These are phyloP conservation scores for Helostoma temminkii DNA, from an alignment of 2,797 vertebrate species.

Conservation along the genomic window DNA sequence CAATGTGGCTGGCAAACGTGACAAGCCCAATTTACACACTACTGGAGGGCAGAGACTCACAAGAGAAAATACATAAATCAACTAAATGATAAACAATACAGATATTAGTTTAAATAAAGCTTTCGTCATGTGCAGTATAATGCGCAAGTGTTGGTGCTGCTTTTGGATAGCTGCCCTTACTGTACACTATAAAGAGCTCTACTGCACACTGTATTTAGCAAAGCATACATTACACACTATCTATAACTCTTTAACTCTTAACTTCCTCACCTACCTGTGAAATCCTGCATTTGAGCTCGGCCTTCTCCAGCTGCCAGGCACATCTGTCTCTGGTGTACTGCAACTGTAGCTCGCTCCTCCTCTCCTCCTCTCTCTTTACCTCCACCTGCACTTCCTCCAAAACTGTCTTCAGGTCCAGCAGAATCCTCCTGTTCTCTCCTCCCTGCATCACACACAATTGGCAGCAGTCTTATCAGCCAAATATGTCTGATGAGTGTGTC, in stretches of 20 bases:
- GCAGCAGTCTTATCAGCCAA: slow-evolving; percentile 18
- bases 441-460: slow-evolving; percentile 64
- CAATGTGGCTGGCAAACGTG: slow-evolving; percentile 53
- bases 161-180: background rate
- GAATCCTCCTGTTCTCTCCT: slow-evolving; percentile 83
- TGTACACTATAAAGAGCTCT: background rate
- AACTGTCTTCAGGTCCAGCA: slow-evolving; percentile 81
- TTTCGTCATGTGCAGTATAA: background rate
- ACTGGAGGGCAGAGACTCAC: slow-evolving; percentile 27
- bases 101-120: background rate
- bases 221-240: background rate
- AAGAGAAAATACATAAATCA: slow-evolving; percentile 8
- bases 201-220: too few relatives aligned
- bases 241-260: background rate
- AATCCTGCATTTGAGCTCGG: slow-evolving; percentile 82
- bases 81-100: background rate
- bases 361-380: slow-evolving; percentile 84
- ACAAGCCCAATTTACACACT: slow-evolving; percentile 47
- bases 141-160: background rate
- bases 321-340: slow-evolving; percentile 83
- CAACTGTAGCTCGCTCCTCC: slow-evolving; percentile 79
- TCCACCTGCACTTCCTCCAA: slow-evolving; percentile 83
- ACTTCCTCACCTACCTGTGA: slow-evolving; percentile 77
- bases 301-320: slow-evolving; percentile 85
- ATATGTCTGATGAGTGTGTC: slow-evolving; percentile 1